Evolutionary conservation across 64 coral and sea anemone genomes (phyloP).

Genomic region (Anthopleura sola): DNA sequence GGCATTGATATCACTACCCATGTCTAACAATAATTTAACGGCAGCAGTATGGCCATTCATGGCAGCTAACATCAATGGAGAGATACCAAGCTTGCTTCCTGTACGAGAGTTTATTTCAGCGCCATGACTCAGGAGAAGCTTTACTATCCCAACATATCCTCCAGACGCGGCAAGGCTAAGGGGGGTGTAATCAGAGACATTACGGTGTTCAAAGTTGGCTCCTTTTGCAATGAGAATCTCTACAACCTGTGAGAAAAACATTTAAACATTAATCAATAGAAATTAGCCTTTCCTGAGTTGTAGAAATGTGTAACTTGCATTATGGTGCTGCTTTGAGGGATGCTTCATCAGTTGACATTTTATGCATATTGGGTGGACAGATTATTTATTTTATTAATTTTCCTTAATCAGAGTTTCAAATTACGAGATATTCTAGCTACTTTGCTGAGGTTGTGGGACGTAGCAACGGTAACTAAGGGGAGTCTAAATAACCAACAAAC

Average conservation of each 20-base stretch:
- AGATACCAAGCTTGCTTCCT: slow-evolving; percentile 96
- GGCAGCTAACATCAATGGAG: slow-evolving; percentile 91
- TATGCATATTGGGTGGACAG: too few relatives aligned
- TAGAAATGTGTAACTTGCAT: too few relatives aligned
- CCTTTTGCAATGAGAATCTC: slow-evolving; percentile 87
- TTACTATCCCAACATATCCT: slow-evolving; percentile 93
- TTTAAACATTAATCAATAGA: too few relatives aligned
- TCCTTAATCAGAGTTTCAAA: too few relatives aligned
- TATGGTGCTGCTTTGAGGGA: too few relatives aligned
- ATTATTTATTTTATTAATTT: too few relatives aligned
- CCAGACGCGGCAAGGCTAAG: slow-evolving; percentile 91
- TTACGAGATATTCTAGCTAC: too few relatives aligned
- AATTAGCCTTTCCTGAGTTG: too few relatives aligned
- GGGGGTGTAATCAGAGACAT: slow-evolving; percentile 97
- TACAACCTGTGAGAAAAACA: slow-evolving; percentile 55
- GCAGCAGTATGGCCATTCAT: slow-evolving; percentile 97
- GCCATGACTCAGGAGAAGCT: slow-evolving; percentile 78
- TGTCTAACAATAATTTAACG: slow-evolving; percentile 93
- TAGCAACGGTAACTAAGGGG: too few relatives aligned
- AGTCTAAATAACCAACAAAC: too few relatives aligned
- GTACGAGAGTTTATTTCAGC: slow-evolving; percentile 98
- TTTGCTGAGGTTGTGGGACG: too few relatives aligned
- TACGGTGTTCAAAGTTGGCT: slow-evolving; percentile 95
- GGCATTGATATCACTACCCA: slow-evolving; percentile 98
- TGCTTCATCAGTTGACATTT: too few relatives aligned